Evolutionary conservation across 2,113 vertebrate species (phyloP), one percentile per base, ranked within the genome.

Genomic region (Baryphthengus martii): DNA sequence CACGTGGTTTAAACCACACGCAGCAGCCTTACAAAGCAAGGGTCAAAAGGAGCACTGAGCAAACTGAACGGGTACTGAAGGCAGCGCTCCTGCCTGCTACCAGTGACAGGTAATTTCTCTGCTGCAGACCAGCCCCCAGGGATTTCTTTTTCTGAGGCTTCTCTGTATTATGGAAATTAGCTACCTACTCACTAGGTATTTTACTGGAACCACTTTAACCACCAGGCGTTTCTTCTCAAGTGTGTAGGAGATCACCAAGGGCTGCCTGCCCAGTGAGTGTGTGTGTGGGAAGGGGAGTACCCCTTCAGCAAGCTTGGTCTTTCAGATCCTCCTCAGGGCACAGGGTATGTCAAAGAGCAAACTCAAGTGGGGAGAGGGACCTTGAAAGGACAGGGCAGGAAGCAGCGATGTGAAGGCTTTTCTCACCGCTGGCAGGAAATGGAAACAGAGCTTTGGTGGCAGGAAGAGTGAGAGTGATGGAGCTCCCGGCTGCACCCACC

Each of bases 151-250:
- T 39, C 47, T 35, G 62, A 72, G 45, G 62, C 33, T 70, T 37
- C n/a, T 35, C 55, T 47, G 66, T 35, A 29, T 17, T 28, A 28
- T 42, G 88, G 83, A 89, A 94, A 96, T 74, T 17, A 85, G 63
- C 92, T 71, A 44, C 89, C 94, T 75, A 83, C 96, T 53, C 89
- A 35, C 56, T 61, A 85, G 44, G 26, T 62, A 19, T 49, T 76
- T 93, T 35, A 67, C 84, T 70, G 94, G 89, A 91, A 94, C 50
- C 76, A 33, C 84, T 58, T 55, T 52, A 85, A 77, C 79, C 89
- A 80, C 71, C 33, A 55, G 47, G 35, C 45, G 2, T 65, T 89
- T 94, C 79, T 63, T 59, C 66, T 87, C 67, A 70, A 81, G 81
- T 87, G 61, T 4, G 17, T 3, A 26, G 70, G 68, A 81, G 92